These are phyloP conservation scores for Micronycteris hirsuta DNA, from an alignment of 2,113 vertebrate genomes.

Conservation along the genomic window DNA sequence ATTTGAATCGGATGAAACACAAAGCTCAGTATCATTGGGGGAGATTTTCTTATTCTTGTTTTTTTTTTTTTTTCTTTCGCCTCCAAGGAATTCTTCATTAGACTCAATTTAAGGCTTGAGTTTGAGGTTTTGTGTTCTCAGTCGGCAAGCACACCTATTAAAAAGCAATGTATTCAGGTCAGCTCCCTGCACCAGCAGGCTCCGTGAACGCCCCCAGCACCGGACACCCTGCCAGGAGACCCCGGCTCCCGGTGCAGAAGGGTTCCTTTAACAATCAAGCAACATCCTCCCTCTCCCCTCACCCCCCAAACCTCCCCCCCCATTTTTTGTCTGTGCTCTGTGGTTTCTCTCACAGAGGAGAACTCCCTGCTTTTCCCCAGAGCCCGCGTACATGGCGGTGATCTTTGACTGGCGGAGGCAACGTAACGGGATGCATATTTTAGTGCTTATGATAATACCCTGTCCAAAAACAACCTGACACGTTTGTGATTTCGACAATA, in stretches of 20 bases:
- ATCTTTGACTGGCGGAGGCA: conserved; percentile 86
- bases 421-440: conserved; percentile 86
- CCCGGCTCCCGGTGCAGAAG: conserved; percentile 74
- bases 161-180: conserved; percentile 69
- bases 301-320: neutral
- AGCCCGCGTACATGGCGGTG: conserved; percentile 84
- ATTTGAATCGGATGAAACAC: conserved; percentile 64
- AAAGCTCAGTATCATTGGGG: conserved; percentile 52
- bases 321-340: conserved; percentile 79
- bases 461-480: conserved; percentile 89
- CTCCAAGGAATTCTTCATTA: conserved; percentile 65
- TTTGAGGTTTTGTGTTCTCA: conserved; percentile 70
- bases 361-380: conserved; percentile 82
- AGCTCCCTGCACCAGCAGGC: conserved; percentile 62
- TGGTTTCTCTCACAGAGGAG: conserved; percentile 84
- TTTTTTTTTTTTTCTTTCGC: neutral
- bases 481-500: conserved; percentile 88
- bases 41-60: conserved; percentile 28
- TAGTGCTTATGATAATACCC: conserved; percentile 87
- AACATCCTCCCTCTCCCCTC: neutral
- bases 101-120: conserved; percentile 65
- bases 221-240: conserved; percentile 75
- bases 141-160: conserved; percentile 74
- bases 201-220: conserved; percentile 48
- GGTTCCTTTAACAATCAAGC: conserved; percentile 55